Base-by-base conservation (phyloP, 2,797 vertebrate species). In the Vespertilio murinus region DNA sequence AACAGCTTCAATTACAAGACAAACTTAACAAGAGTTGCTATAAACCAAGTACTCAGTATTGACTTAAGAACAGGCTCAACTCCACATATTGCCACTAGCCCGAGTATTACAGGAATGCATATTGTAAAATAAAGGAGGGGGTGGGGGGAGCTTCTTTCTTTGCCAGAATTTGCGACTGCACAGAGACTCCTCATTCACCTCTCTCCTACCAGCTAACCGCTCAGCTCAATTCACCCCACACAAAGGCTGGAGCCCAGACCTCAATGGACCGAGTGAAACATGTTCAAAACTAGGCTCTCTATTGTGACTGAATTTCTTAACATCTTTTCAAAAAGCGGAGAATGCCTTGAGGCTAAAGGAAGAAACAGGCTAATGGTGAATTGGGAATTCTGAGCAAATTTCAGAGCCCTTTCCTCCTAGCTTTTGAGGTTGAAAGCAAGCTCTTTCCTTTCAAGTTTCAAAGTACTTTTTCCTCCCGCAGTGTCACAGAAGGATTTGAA, bases 241-340 rank as follows among this genome's bases (percentile, higher is more conserved):
- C 99, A 99, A 99, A 99, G 99, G 99, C 99, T 98, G 98, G 99
- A 98, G 98, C 98, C 98, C 98, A 97, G 98, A 99, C 99, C 99
- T 99, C 99, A 99, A 99, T 99, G 99, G 99, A 99, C 99, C 98
- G 98, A 98, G 98, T 98, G 99, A 99, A 99, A 99, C 99, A 99
- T 99, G 99, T 99, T 99, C 99, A 98, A 98, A 99, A 99, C 98
- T 98, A 98, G 99, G 98, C 99, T 99, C 99, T 99, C 99, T 99
- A 99, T 99, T 99, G 99, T 99, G 99, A 99, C 99, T 99, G 99
- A 99, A 99, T 99, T 99, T 99, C 99, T 99, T 99, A 99, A 99
- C 99, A 99, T 99, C 99, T 99, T 99, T 99, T 99, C 99, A 99
- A 99, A 99, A 99, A 99, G 99, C 99, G 98, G 99, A 99, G 99